phyloP scores from a whole-genome alignment of 2,797 vertebrate genomes.

The Esox masquinongy region DNA sequence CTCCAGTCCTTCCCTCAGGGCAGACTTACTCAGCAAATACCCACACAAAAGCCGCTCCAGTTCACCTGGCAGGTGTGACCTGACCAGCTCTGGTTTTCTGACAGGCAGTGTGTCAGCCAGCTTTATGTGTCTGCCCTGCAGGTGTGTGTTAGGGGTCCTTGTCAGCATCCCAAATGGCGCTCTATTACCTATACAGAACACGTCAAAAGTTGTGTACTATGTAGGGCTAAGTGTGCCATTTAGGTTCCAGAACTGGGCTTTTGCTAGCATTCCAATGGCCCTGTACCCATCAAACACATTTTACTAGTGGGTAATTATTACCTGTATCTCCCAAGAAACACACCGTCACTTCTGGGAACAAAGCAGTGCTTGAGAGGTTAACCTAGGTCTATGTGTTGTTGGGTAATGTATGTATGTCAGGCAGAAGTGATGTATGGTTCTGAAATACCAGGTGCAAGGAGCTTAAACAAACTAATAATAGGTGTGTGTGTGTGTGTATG shows the following conservation, averaged over 20 bases:
- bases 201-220: background rate
- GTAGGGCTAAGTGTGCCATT: background rate
- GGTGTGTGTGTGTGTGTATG: background rate
- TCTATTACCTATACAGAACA: background rate
- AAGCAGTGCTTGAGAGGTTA: conserved; percentile 31
- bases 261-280: conserved; percentile 24
- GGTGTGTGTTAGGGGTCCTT: conserved; percentile 31
- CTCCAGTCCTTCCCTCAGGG: conserved; percentile 27
- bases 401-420: conserved; percentile 18
- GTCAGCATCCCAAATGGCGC: background rate
- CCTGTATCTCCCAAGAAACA: conserved; percentile 30
- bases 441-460: conserved; percentile 40
- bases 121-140: conserved; percentile 20
- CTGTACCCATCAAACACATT: conserved; percentile 29
- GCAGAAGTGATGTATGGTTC: conserved; percentile 25
- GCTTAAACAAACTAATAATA: conserved; percentile 24
- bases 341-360: conserved; percentile 46
- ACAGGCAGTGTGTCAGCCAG: conserved; percentile 25
- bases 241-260: background rate
- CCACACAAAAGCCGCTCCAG: conserved; percentile 28
- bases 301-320: conserved; percentile 59
- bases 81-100: conserved; percentile 27
- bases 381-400: conserved; percentile 4
- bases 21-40: conserved; percentile 43
- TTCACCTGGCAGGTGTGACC: conserved; percentile 50